Evolutionary conservation across 2,888 invertebrate genomes (phyloP).

Genomic region (Sminthurinus aureus): DNA sequence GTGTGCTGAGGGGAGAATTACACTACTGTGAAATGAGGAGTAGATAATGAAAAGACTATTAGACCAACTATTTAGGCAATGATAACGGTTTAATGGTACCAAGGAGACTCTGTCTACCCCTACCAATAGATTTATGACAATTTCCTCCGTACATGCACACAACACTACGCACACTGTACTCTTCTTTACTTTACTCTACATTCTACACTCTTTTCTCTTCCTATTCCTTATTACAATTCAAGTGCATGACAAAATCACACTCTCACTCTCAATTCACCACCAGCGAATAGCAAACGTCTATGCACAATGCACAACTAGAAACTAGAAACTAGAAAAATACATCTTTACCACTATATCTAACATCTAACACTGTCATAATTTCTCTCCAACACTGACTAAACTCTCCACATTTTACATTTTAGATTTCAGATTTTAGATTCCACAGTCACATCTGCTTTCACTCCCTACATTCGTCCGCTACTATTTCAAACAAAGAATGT

Average conservation of each 20-base stretch:
- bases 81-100: constrained; percentile 60
- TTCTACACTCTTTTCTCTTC: constrained; percentile 5
- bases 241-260: constrained; percentile 46
- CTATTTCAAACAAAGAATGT: constrained; percentile 45
- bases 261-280: constrained; percentile 11
- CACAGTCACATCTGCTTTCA: constrained; percentile 38
- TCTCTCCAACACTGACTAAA: neutral
- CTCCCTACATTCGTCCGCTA: constrained; percentile 12
- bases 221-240: constrained; percentile 23
- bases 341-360: neutral
- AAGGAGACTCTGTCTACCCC: constrained; percentile 51
- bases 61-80: constrained; percentile 57
- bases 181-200: neutral
- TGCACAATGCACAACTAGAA: neutral
- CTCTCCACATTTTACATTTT: neutral
- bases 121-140: constrained; percentile 53
- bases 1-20: constrained; percentile 41
- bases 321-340: neutral
- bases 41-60: constrained; percentile 58
- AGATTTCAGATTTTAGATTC: neutral
- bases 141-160: constrained; percentile 25
- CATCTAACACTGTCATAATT: constrained; percentile 10
- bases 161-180: constrained; percentile 17
- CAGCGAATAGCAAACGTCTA: too few species aligned
- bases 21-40: constrained; percentile 52